Evolutionary conservation across 2,888 invertebrate species (phyloP), one percentile per base, ranked within the genome.

Genomic region (Leucophenga montana): DNA sequence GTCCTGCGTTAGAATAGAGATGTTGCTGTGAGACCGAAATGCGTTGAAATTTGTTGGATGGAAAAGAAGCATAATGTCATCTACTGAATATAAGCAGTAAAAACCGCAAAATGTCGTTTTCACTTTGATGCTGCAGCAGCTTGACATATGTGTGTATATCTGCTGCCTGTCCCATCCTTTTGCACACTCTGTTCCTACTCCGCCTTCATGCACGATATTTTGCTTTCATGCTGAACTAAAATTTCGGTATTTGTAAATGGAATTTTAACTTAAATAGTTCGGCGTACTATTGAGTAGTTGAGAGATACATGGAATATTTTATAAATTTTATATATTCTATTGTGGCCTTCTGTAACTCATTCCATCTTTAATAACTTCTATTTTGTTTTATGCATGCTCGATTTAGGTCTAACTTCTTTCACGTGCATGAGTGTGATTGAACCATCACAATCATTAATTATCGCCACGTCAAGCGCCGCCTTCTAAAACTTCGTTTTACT

Each of bases 101-200:
- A 82, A 79, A 85, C 83, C 83, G 75, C 83, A 83, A 83, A 83
- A 85, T 84, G 84, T 57, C 59, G 59, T 84, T 83, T 82, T 85
- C 78, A 80, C 82, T 84, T 84, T 84, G 79, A 78, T 71, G 71
- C 33, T 20, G 53, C 56, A n/a, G 20, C 27, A 14, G 54, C 39
- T 20, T 66, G 59, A 62, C 61, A 66, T 33, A 61, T 39, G 50
- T 48, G 46, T 44, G 8, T 33, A 33, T 33, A 33, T 33, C 33
- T 33, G 65, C 39, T 16, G 44, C 39, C 18, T 14, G 44, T 31
- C 11, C 1, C 5, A 8, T 13, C 50, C 50, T 50, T 50, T 8
- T 11, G 16, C 14, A 50, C 16, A 50, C 14, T 50, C n/a, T 3
- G 46, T n/a, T 46, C 46, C 13, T 4, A 50, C 16, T 50, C 50